Conservation (phyloP, 1,140 invertebrate genomes). For the Zaprionus davidi region DNA sequence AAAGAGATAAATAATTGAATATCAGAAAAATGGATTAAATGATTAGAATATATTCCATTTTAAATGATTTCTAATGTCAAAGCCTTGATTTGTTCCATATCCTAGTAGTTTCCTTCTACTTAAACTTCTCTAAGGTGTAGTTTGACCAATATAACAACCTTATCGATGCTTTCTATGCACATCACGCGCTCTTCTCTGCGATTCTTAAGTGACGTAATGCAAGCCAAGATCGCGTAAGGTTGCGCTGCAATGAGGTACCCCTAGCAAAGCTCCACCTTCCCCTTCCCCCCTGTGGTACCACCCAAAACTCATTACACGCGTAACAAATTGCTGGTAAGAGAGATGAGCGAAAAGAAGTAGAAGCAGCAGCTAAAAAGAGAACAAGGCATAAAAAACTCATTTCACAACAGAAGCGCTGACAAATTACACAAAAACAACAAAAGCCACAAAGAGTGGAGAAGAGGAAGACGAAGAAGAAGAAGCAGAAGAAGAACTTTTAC, state of each 20-base stretch:
- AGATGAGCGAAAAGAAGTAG: conserved; percentile 13
- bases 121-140: background rate
- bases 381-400: conserved; percentile 18
- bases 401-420: conserved; percentile 53
- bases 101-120: background rate
- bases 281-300: background rate
- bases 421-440: conserved; percentile 40
- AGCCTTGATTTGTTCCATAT: background rate
- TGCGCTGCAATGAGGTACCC: conserved; percentile 16
- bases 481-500: conserved; percentile 35
- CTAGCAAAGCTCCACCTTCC: conserved; percentile 9
- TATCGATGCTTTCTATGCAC: background rate
- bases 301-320: conserved; percentile 43
- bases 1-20: background rate
- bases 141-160: background rate
- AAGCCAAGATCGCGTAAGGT: conserved; percentile 5
- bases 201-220: conserved; percentile 18
- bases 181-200: background rate
- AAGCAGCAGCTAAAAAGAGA: conserved; percentile 8
- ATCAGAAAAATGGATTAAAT: too few species aligned
- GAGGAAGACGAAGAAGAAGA: conserved; percentile 8
- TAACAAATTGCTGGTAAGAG: conserved; percentile 55
- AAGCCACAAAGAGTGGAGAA: background rate
- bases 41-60: too few species aligned
- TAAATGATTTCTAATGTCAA: background rate